Base-by-base conservation (phyloP, 2,113 vertebrate genomes). In the Aspiorhynchus laticeps region DNA sequence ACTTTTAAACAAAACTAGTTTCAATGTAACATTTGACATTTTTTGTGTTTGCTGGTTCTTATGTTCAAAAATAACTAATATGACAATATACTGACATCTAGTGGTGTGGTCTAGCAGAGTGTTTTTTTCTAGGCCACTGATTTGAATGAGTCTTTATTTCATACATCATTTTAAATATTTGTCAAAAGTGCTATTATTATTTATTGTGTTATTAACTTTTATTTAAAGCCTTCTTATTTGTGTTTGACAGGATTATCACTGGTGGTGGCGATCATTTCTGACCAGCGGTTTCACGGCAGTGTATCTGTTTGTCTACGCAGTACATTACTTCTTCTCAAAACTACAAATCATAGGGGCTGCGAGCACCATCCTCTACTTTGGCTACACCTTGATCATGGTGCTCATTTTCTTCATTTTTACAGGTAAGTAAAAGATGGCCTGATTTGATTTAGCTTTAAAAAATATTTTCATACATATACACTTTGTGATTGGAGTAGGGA, bases 261-360 rank as follows among this genome's bases (percentile, higher is more conserved):
- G 98, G 98, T 98, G 98, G 91, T 99, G 98, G 98, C 96, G 98
- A 36, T 98, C 98, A 1, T 99, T 99, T 94, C 96, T 99, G 85
- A 99, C 98, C 56, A 99, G 98, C 21, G 97, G 98, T 87, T 99
- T 99, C 91, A 99, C 98, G 15, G 98, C 98, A 4, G 96, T 97
- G 51, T 99, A 99, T 88, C 96, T 99, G 90, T 95, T 99, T 73
- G 94, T 99, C 91, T 99, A 99, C 17, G 95, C 95, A 1, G 91
- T 96, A 51, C 95, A 96, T 87, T 96, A 96, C 90, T 96, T 96
- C 90, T 95, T 95, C 90, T 95, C 95, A 21, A 96, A 96, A 88
- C 92, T 96, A 14, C 95, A 96, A 92, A 95, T 96, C 15, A 90
- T 95, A 6, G 95, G 95, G 28, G 91, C 92, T 0, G 95, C 95